These are phyloP conservation scores for Diloba caeruleocephala DNA, from an alignment of 2,888 invertebrate species.

Conservation along the genomic window DNA sequence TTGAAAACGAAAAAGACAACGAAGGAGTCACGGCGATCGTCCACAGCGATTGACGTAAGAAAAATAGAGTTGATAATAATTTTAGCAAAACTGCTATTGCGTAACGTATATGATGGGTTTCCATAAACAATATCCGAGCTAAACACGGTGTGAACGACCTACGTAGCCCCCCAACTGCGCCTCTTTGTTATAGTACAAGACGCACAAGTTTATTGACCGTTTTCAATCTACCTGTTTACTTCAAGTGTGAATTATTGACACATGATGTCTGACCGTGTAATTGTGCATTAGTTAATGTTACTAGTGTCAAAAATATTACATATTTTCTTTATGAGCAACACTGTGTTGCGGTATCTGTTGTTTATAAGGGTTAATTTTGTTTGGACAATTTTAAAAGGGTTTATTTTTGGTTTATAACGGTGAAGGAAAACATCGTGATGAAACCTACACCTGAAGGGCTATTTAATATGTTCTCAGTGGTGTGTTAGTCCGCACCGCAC, in stretches of 20 bases:
- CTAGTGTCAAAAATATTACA: constrained; percentile 15
- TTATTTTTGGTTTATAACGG: too few relatives aligned
- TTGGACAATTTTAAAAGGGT: constrained; percentile 5
- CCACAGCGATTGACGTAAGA: constrained; percentile 25
- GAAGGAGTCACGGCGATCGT: neutral
- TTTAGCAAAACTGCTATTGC: constrained; percentile 50
- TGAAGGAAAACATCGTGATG: too few relatives aligned
- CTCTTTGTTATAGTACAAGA: constrained; percentile 56
- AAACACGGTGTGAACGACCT: constrained; percentile 57
- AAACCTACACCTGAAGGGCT: too few relatives aligned
- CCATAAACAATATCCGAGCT: constrained; percentile 59
- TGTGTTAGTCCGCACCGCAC: too few relatives aligned
- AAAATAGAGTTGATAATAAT: constrained; percentile 27
- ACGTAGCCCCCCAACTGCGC: constrained; percentile 59
- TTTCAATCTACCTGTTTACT: constrained; percentile 57
- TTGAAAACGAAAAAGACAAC: neutral
- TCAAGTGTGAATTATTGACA: constrained; percentile 56
- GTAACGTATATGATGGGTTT: constrained; percentile 54
- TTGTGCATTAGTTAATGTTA: constrained; percentile 41
- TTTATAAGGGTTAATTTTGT: neutral
- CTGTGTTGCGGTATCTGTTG: constrained; percentile 6
- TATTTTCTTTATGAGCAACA: constrained; percentile 6
- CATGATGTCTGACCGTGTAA: constrained; percentile 50
- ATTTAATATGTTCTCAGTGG: too few relatives aligned
- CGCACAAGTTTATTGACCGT: constrained; percentile 56